Evolutionary conservation across 1,140 invertebrate genomes (phyloP).

Genomic region (Zaprionus taronus): DNA sequence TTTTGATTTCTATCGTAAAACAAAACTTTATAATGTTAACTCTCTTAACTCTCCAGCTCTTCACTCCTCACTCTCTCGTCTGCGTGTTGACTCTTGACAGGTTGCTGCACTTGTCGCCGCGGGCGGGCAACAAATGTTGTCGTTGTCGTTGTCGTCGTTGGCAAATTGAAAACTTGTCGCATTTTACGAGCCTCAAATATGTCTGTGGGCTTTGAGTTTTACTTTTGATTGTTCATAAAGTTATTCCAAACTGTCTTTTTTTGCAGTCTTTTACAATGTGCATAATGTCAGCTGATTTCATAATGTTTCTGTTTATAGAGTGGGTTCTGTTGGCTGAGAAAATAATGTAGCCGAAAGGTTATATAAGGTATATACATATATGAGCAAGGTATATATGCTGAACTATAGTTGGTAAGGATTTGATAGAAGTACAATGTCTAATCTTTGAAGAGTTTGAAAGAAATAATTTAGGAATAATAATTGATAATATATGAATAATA

Average conservation of each 20-base stretch:
- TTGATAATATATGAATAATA: too few species aligned
- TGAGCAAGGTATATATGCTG: too few species aligned
- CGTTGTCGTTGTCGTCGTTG: not conserved
- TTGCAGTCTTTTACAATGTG: not conserved
- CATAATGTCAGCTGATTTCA: constrained; percentile 5
- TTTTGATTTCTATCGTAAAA: constrained; percentile 8
- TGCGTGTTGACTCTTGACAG: constrained; percentile 3
- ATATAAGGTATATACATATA: too few species aligned
- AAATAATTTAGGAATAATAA: too few species aligned
- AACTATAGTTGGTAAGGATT: too few species aligned
- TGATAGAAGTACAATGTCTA: too few species aligned
- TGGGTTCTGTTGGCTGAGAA: not conserved
- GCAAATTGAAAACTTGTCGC: constrained; percentile 10
- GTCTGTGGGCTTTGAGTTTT: not conserved
- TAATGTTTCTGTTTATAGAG: constrained; percentile 1
- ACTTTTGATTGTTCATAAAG: not conserved
- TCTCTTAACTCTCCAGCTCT: not conserved
- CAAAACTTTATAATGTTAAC: constrained; percentile 4
- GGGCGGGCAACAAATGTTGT: constrained; percentile 4
- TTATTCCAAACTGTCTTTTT: not conserved
- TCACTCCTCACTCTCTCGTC: not conserved
- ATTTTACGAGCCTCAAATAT: constrained; percentile 1
- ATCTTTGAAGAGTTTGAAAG: too few species aligned
- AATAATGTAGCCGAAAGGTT: not conserved
- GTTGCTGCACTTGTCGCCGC: constrained; percentile 4